Conservation (phyloP, 1,140 invertebrate species). For the Dendroctonus valens region DNA sequence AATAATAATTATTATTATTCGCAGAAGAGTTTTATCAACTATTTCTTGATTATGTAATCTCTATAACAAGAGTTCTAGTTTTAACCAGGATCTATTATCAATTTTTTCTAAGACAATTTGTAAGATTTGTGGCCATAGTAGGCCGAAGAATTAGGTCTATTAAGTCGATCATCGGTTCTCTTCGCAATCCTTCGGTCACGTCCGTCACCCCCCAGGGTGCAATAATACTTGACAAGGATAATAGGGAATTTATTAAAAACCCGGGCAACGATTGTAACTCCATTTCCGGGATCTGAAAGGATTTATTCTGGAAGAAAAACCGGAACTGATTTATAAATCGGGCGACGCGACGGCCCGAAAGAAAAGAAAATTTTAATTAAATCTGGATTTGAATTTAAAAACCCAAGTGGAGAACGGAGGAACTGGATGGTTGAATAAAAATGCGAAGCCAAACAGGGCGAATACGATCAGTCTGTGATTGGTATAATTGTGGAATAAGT, state of each 20-base stretch:
- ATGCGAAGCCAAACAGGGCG: background rate
- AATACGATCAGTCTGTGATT: constrained; percentile 19
- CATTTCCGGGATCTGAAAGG: constrained; percentile 37
- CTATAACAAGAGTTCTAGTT: no score
- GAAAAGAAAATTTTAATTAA: constrained; percentile 32
- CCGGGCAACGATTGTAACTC: constrained; percentile 33
- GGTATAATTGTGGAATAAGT: constrained; percentile 20
- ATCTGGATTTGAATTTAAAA: constrained; percentile 34
- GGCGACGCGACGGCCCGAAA: constrained; percentile 11
- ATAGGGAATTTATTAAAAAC: constrained; percentile 38
- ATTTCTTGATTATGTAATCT: no score
- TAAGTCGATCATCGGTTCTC: constrained; percentile 17
- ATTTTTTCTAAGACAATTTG: no score
- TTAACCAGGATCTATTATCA: no score
- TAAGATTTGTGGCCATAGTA: constrained; percentile 4
- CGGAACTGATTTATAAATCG: constrained; percentile 25
- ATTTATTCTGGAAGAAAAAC: constrained; percentile 30
- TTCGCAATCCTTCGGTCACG: constrained; percentile 13
- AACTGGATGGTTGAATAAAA: constrained; percentile 15
- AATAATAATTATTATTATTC: no score
- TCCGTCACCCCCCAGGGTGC: constrained; percentile 21
- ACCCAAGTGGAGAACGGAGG: constrained; percentile 15
- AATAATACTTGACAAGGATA: constrained; percentile 37
- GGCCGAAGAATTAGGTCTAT: constrained; percentile 10
- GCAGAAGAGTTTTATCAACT: no score